Evolutionary conservation across 2,797 vertebrate genomes (phyloP).

Genomic region (Acrossocheilus wenchowensis): DNA sequence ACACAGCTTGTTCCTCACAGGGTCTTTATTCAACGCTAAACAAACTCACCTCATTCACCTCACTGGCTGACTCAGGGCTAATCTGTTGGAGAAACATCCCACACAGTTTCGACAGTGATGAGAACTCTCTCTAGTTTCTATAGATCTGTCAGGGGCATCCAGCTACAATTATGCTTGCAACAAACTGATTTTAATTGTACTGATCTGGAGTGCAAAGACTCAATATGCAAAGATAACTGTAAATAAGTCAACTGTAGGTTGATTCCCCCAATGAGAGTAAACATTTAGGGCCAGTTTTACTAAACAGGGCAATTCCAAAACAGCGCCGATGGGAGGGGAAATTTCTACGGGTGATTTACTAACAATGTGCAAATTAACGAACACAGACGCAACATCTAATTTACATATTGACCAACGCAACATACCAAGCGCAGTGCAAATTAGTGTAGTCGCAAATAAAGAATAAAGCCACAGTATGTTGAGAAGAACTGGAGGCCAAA

Average conservation of each 20-base stretch:
- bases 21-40: constrained; percentile 28
- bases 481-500: no score
- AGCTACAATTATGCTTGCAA: not conserved
- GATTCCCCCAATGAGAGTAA: not conserved
- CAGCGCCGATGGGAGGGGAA: no score
- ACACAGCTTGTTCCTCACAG: not conserved
- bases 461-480: no score
- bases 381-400: no score
- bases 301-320: no score
- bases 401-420: no score
- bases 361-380: no score
- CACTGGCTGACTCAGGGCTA: constrained; percentile 41
- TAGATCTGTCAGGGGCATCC: not conserved
- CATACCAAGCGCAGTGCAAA: no score
- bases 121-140: not conserved
- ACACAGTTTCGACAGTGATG: constrained; percentile 20
- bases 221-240: not conserved
- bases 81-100: constrained; percentile 22
- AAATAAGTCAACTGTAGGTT: not conserved
- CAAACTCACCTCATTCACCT: constrained; percentile 20
- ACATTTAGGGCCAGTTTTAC: no score
- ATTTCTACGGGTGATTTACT: no score
- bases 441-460: no score
- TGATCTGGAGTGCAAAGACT: not conserved
- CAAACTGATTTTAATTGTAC: not conserved